Conservation (phyloP, 2,113 vertebrate species). For the Desmodus rotundus region DNA sequence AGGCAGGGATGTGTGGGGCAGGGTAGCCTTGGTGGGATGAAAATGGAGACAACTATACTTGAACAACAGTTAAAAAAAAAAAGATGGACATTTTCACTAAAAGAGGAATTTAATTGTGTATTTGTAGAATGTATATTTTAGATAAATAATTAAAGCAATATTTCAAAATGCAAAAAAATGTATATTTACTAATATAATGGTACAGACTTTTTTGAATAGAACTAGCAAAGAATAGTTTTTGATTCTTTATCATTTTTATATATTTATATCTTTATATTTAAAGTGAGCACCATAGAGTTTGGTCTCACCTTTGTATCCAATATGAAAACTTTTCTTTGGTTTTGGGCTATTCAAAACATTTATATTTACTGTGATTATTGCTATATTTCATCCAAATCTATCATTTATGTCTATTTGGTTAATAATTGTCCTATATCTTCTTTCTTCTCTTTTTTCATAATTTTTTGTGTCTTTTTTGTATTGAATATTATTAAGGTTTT, state of each 20-base stretch:
- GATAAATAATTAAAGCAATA: too few species aligned
- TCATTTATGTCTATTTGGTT: not conserved
- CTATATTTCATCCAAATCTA: not conserved
- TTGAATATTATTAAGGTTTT: not conserved
- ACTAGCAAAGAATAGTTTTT: not conserved
- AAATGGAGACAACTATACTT: too few species aligned
- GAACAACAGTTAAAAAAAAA: too few species aligned
- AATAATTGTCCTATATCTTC: not conserved
- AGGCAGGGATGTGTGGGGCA: too few species aligned
- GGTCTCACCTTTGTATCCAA: not conserved
- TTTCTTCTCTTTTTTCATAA: not conserved
- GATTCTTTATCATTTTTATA: not conserved
- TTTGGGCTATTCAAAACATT: not conserved
- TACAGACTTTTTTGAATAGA: not conserved
- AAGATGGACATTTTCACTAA: too few species aligned
- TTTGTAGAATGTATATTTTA: too few species aligned
- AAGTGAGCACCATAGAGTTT: not conserved
- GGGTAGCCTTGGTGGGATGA: too few species aligned
- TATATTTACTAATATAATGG: not conserved
- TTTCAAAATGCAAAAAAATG: not conserved
- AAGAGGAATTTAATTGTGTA: too few species aligned
- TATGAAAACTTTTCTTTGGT: not conserved
- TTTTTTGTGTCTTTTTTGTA: not conserved
- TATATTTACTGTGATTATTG: not conserved
- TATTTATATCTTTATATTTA: not conserved